Conservation (phyloP, 2,113 vertebrate genomes). For the rat (Rattus norvegicus) region DNA sequence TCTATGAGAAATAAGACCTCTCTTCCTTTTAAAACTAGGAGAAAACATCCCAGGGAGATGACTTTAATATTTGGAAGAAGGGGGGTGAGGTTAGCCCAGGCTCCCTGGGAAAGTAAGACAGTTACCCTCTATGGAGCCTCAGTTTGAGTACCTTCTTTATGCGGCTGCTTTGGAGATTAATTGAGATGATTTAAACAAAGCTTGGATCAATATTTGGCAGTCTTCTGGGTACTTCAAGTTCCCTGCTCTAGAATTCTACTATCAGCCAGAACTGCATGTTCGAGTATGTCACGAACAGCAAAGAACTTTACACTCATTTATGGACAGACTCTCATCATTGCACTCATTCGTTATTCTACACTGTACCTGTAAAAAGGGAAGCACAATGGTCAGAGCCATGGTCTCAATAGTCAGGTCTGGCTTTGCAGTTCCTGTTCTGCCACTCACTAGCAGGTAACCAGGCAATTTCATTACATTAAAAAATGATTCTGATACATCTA, state of each 20-base stretch:
- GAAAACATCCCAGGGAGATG: background rate
- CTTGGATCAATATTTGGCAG: conserved; percentile 1
- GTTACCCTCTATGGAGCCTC: background rate
- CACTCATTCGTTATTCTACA: background rate
- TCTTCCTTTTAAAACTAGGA: conserved; percentile 58
- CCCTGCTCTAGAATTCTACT: background rate
- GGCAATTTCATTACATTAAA: conserved; percentile 15
- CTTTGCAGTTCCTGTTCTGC: background rate
- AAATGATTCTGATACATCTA: background rate
- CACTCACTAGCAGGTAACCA: background rate
- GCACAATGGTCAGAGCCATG: background rate
- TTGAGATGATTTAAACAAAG: background rate
- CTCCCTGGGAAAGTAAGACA: background rate
- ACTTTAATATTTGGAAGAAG: background rate
- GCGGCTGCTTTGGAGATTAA: conserved; percentile 27
- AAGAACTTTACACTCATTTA: background rate
- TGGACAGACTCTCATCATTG: background rate
- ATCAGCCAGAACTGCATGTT: background rate
- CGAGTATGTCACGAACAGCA: conserved; percentile 1
- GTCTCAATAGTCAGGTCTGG: background rate
- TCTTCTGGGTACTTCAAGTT: conserved; percentile 21
- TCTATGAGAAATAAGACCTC: conserved; percentile 66
- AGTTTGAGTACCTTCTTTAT: conserved; percentile 22
- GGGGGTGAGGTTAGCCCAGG: background rate
- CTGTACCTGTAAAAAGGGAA: background rate